Percentiles rank a stretch among this genome's conserved stretches.
Evolutionary conservation across 2,888 invertebrate genomes (phyloP).

Genomic region (Epinotia ramella): DNA sequence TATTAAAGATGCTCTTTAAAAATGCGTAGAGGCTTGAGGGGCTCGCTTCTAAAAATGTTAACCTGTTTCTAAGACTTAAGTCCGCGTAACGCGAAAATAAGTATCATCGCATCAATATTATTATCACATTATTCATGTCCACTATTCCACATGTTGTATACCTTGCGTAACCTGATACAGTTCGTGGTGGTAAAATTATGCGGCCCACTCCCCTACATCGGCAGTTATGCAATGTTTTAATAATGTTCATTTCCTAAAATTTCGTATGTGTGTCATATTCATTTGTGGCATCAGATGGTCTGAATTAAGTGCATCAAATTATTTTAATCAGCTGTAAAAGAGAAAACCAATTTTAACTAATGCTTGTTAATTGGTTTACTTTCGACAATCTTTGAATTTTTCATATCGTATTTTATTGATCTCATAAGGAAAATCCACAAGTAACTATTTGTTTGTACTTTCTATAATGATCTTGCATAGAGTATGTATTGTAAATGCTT

Average conservation of each 20-base stretch:
- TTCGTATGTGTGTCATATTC: slow-evolving; percentile 43
- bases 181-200: slow-evolving; percentile 50
- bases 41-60: slow-evolving; percentile 25
- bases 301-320: slow-evolving; percentile 27
- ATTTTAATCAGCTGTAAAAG: background rate
- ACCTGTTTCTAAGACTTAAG: slow-evolving; percentile 39
- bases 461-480: background rate
- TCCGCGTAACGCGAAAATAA: slow-evolving; percentile 40
- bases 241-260: slow-evolving; percentile 49
- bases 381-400: background rate
- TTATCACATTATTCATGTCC: slow-evolving; percentile 48
- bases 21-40: background rate
- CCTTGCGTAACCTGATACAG: slow-evolving; percentile 61
- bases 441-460: too few relatives aligned
- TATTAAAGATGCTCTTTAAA: background rate
- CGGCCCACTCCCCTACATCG: slow-evolving; percentile 65
- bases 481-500: background rate
- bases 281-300: slow-evolving; percentile 37
- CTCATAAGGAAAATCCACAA: background rate
- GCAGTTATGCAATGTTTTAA: slow-evolving; percentile 59
- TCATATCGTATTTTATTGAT: too few relatives aligned
- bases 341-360: background rate
- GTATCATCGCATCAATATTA: slow-evolving; percentile 51
- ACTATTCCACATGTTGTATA: slow-evolving; percentile 31
- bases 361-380: background rate